Evolutionary conservation across 2,797 vertebrate genomes (phyloP), one percentile per base, ranked within the genome.

Genomic region (Aplochiton taeniatus): DNA sequence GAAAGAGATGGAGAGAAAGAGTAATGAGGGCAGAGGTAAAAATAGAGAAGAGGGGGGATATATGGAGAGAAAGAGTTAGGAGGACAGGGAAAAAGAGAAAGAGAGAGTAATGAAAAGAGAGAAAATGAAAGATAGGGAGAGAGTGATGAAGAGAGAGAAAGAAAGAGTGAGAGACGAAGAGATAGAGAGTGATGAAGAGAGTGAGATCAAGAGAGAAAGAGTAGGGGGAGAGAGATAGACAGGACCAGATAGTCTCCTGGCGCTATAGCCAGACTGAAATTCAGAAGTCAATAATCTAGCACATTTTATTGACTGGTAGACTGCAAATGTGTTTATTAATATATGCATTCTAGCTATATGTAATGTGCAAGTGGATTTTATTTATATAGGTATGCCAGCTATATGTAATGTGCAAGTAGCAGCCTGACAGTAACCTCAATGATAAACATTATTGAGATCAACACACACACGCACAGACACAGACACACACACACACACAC

Each of bases 391-490:
- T 19, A 18, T 53, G 17, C 19, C 20, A 20, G 10, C 11, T 11
- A 57, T 57, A 14, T 52, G 61, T 55, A 20, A 5, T 55, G 49
- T 72, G 73, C 19, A 61, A 58, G 31, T 1, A 64, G 74, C 53
- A 65, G 45, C 18, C 45, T 20, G 56, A n/a, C 56, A n/a, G 14
- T 17, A 16, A 10, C 42, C 0, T 72, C 79, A 58, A 79, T 66
- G 46, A 72, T 66, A 60, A 48, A 62, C 62, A 70, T 72, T 76
- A 76, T 54, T 71, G 51, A 78, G 66, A 68, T 66, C 51, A 71
- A 55, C 44, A 67, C 10, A 63, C 0, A 12, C n/a, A 47, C 66
- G 67, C 61, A 58, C 56, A 61, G 49, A 74, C 68, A 67, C 12
- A 49, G 14, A 47, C 62, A 68, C 71, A 75, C n/a, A 69, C 5